Evolutionary conservation across 2,113 vertebrate species (phyloP).

Genomic region (Bos taurus): DNA sequence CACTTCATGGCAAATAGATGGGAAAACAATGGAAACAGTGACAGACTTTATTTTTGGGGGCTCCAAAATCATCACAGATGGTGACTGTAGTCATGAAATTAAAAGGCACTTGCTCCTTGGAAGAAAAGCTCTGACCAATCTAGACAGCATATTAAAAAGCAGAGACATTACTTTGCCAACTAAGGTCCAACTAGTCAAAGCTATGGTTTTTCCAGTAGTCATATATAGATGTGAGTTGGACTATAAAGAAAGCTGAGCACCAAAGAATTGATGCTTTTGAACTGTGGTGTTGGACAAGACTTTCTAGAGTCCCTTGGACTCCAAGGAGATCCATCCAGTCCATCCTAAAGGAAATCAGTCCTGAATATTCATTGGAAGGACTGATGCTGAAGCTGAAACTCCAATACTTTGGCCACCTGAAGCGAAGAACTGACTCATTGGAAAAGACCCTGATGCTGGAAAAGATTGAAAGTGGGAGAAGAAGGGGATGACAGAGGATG

Average conservation of each 20-base stretch:
- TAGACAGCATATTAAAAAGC: not conserved
- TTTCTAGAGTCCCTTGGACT: not conserved
- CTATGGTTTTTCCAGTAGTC: not conserved
- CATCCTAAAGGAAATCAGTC: not conserved
- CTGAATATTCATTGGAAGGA: not conserved
- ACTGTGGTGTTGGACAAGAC: not conserved
- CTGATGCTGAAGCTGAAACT: not conserved
- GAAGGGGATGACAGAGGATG: not conserved
- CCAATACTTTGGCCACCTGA: not conserved
- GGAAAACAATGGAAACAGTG: not conserved
- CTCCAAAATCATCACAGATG: not conserved
- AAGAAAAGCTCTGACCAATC: not conserved
- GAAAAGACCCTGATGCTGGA: not conserved
- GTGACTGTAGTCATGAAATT: not conserved
- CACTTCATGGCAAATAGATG: not conserved
- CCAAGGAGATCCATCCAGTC: not conserved
- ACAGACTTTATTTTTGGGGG: not conserved
- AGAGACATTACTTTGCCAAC: not conserved
- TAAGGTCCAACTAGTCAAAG: not conserved
- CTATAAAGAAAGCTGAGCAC: not conserved
- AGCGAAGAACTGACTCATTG: not conserved
- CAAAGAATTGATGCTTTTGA: not conserved
- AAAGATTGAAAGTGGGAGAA: not conserved
- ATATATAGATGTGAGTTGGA: not conserved
- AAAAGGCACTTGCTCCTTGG: not conserved